Percentiles rank a stretch among this genome's conserved stretches.
Evolutionary conservation across 2,888 invertebrate species (phyloP).

Genomic region (Endotricha flammealis): DNA sequence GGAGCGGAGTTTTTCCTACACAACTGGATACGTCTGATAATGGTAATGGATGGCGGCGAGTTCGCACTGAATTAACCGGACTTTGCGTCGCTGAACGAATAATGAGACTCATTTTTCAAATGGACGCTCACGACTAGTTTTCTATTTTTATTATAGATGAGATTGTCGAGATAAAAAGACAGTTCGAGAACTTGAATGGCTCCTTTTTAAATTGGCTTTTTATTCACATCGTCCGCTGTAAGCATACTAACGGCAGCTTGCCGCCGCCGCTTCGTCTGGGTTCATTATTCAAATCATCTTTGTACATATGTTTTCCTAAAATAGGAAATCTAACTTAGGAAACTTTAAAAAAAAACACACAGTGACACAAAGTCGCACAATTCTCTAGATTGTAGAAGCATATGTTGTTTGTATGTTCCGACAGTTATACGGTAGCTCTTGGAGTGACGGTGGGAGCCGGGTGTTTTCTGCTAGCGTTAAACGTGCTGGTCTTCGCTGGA

Average conservation of each 20-base stretch:
- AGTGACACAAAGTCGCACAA: too few relatives aligned
- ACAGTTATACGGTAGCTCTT: constrained; percentile 85
- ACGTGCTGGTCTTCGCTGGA: constrained; percentile 87
- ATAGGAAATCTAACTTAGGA: too few relatives aligned
- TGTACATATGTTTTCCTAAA: too few relatives aligned
- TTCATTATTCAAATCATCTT: too few relatives aligned
- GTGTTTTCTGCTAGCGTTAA: constrained; percentile 83
- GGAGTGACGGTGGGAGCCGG: constrained; percentile 88
- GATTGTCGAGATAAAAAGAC: not conserved
- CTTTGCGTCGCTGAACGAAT: constrained; percentile 31
- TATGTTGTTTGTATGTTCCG: not conserved
- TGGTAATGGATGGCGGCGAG: constrained; percentile 46
- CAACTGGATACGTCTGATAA: constrained; percentile 50
- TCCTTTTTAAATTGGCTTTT: too few relatives aligned
- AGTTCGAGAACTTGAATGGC: too few relatives aligned
- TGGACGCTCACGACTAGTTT: constrained; percentile 20
- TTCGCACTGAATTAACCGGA: constrained; percentile 40
- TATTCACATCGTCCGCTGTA: too few relatives aligned
- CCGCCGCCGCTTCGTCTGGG: too few relatives aligned
- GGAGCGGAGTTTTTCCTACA: constrained; percentile 31
- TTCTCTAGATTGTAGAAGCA: too few relatives aligned
- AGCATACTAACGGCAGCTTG: too few relatives aligned
- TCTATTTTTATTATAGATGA: constrained; percentile 23
- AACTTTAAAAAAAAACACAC: too few relatives aligned
- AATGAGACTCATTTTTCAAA: constrained; percentile 36